Evolutionary conservation across 2,888 invertebrate species (phyloP), one percentile per base, ranked within the genome.

Genomic region (Trimorus sp.): DNA sequence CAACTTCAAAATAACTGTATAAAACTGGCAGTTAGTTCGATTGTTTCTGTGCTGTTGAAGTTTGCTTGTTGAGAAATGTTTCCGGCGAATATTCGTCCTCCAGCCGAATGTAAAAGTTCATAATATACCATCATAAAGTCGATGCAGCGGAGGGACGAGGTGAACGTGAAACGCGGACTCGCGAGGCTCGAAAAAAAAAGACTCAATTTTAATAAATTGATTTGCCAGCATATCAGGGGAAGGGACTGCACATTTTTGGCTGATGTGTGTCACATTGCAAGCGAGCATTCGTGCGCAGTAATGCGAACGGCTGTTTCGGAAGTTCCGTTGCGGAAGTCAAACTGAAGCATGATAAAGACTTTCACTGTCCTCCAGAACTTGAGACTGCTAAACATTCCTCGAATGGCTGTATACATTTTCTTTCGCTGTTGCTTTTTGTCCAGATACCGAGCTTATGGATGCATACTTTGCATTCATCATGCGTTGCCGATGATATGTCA

Each of bases 11-110:
- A 62, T 71, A 62, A 65, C 59, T 70, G n/a, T 49, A 77, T 63
- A 69, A 70, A 69, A 69, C 69, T 69, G 56, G 56, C 76, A 69
- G 69, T 77, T 69, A 69, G 69, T 69, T 62, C 69, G 68, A 77
- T 69, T 77, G 68, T 62, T 77, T 69, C 53, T 26, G 40, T 51
- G 16, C 49, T 26, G 60, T 56, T 69, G 49, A 51, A 77, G 76
- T 77, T 76, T 69, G 53, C 76, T 77, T 70, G 70, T 70, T 77
- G 70, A 69, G 53, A 77, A 53, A 77, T 76, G 60, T 70, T 77
- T 58, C 60, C 42, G 42, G 12, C 12, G 53, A 75, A 66, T 59
- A 75, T 74, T 65, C 74, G 63, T 74, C 40, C 63, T 63, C 36
- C 26, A 40, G n/a, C 14, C 42, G 26, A 68, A 75, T 58, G 45